A percentile compares a stretch with the other conserved stretches of the same genome.
phyloP scores from a whole-genome alignment of 2,113 vertebrate genomes.

The Bothrops jararaca region DNA sequence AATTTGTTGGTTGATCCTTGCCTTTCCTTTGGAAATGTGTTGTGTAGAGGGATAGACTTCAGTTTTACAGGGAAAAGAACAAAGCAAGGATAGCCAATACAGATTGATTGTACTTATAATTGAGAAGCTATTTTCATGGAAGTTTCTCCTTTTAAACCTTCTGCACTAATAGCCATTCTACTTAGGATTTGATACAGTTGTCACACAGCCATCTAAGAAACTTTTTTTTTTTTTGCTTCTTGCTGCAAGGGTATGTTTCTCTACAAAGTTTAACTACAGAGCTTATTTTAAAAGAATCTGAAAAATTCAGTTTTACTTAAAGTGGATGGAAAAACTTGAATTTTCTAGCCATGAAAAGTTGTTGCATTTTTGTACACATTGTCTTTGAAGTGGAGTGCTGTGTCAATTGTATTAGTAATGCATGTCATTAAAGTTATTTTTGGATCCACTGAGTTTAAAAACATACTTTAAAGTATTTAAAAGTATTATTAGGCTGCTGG shows the following conservation, averaged over 20 bases:
- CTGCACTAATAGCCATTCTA: neutral
- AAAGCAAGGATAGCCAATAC: neutral
- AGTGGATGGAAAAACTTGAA: neutral
- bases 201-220: neutral
- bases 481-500: neutral
- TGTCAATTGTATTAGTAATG: neutral
- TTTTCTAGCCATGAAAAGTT: neutral
- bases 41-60: neutral
- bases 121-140: neutral
- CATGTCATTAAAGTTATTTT: neutral
- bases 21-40: neutral
- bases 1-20: neutral
- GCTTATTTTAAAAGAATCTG: neutral
- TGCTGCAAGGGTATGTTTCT: neutral
- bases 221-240: neutral
- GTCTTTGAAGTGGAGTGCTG: neutral
- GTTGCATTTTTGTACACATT: neutral
- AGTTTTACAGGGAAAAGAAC: neutral
- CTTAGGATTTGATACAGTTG: neutral
- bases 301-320: neutral
- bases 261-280: neutral
- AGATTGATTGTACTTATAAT: neutral
- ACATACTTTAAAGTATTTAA: neutral
- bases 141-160: neutral
- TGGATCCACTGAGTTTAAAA: neutral